Evolutionary conservation across 2,797 vertebrate species (phyloP), one percentile per base, ranked within the genome.

Genomic region (Labroides dimidiatus): DNA sequence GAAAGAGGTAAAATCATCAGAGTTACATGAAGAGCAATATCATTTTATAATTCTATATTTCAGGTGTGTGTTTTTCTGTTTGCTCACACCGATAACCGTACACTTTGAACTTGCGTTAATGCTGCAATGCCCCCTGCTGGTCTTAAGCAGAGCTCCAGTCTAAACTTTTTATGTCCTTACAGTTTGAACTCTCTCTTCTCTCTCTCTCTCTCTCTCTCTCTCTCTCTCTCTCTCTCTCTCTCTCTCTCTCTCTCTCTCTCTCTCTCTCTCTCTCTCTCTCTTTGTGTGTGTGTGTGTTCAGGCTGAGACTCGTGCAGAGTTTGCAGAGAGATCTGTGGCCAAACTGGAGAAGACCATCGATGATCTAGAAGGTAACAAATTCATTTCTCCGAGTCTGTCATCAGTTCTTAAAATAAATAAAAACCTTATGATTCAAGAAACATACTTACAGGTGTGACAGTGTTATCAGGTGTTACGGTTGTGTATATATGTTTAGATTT

Each of bases 301-400:
- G 97, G 97, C 97, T 82, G 98, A 99, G 91, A 97, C 96, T 13
- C 94, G 98, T 72, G 98, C 96, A 0, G 98, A 99, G 82, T 99
- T 98, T 94, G 97, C 98, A 0, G 98, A 99, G 88, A 93, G 97
- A 58, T 99, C 98, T 64, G 97, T 99, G 90, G 97, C 96, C 0
- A 99, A 99, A 89, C 91, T 99, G 88, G 97, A 99, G 94, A 99
- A 98, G 90, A 98, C 97, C 83, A 99, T 99, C 0, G 98, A 99
- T 75, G 98, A 99, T 78, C 90, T 99, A 86, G 98, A 99, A 97
- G 98, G 98, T 99, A 85, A 23, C 1, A 6, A 47, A 21, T 10
- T 6, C 1, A 7, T 39, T 8, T 1, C 10, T 45, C 43, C 20
- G 43, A 19, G 17, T 45, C 10, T 39, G 37, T 39, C 37, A 12